Conservation (phyloP, 1,140 invertebrate genomes). For the Argopecten irradians region DNA sequence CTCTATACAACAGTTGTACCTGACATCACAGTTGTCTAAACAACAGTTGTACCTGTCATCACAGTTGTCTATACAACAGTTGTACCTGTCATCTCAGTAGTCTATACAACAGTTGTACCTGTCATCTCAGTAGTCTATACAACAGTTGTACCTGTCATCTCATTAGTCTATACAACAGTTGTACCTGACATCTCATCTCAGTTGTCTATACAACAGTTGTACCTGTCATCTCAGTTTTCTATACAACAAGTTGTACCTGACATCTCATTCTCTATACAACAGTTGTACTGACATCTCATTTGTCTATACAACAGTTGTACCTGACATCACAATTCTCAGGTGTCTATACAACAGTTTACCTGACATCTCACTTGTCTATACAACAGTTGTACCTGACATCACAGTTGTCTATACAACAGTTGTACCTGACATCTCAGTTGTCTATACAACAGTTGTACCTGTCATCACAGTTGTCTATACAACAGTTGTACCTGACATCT, state of each 20-base stretch:
- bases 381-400: conserved; percentile 15
- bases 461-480: not conserved
- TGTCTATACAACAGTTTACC: too few relatives aligned
- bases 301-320: too few relatives aligned
- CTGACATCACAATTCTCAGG: too few relatives aligned
- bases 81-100: not conserved
- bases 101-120: not conserved
- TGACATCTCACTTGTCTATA: not conserved
- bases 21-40: not conserved
- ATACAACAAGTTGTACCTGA: too few relatives aligned
- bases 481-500: too few relatives aligned
- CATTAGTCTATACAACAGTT: not conserved
- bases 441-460: not conserved
- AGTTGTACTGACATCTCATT: too few relatives aligned
- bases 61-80: not conserved
- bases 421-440: not conserved
- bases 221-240: not conserved
- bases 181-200: not conserved
- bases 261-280: too few relatives aligned
- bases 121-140: not conserved
- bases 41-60: not conserved
- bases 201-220: not conserved
- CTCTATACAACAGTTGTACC: not conserved
- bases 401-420: not conserved
- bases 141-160: not conserved